Base-by-base conservation (phyloP, 2,113 vertebrate genomes). In the Callaeas wilsoni region DNA sequence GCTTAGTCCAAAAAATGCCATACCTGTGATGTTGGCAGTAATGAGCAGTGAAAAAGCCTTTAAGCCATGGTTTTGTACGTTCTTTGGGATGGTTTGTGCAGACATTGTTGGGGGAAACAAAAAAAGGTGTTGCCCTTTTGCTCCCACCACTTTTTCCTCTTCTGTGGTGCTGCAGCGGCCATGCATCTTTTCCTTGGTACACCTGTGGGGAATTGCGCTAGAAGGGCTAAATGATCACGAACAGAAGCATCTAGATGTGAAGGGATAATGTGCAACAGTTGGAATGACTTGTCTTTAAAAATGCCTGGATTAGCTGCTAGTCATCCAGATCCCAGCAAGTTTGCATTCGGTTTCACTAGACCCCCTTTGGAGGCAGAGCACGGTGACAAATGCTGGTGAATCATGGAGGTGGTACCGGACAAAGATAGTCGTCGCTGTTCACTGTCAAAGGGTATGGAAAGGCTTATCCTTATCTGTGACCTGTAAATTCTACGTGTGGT, bases 61-160 rank as follows among this genome's bases (percentile, higher is more conserved):
- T 62, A 39, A 90, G 21, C n/a, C 15, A 7, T 41, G 56, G 50
- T 39, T 79, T 56, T 0, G 0, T 62, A 13, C 7, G 0, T 84
- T 62, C 30, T 83, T 70, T 79, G 0, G 2, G 13, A 9, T 92
- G 41, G 23, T 55, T 87, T 62, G 13, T 62, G 30, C 49, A 69
- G 70, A n/a, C 12, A 2, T 9, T 30, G 10, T 11, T 49, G n/a
- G 16, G 26, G 30, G 1, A 6, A 2, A 5, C 3, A 6, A n/a
- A 27, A 42, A 6, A 59, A 16, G 30, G 20, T 13, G 16, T 33
- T 46, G 14, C 26, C 21, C 12, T 65, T 69, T 42, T 1, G 1
- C 27, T 67, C 49, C 35, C 41, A 41, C 5, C 1, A 0, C n/a
- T 47, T 60, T 50, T 74, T 55, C 21, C 32, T 84, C 30, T 79